phyloP scores from a whole-genome alignment of 1,140 invertebrate genomes.

The Pseudoatta argentina region DNA sequence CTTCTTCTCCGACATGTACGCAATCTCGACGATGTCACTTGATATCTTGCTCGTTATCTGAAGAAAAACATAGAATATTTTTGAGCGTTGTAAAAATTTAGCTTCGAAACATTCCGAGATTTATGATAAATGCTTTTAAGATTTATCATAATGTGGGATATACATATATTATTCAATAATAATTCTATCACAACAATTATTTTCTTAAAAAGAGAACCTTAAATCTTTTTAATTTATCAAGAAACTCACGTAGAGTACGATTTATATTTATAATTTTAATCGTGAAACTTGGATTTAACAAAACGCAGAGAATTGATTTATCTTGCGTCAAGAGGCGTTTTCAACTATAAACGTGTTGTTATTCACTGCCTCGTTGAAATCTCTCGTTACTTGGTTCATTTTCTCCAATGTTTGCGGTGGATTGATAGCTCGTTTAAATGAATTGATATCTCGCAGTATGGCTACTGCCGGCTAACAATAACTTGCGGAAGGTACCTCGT shows the following conservation, averaged over 20 bases:
- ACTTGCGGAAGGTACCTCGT: conserved; percentile 50
- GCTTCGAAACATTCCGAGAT: neutral
- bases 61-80: neutral
- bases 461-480: conserved; percentile 43
- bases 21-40: conserved; percentile 1
- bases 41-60: neutral
- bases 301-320: conserved; percentile 19
- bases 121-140: neutral
- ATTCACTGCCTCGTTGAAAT: conserved; percentile 44
- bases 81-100: neutral
- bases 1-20: neutral
- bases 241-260: neutral
- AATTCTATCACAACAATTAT: neutral
- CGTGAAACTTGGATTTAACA: neutral
- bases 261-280: neutral
- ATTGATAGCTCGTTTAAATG: conserved; percentile 53
- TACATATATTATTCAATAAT: neutral
- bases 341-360: conserved; percentile 6
- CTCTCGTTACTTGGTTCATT: conserved; percentile 21
- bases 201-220: neutral
- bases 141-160: neutral
- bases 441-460: conserved; percentile 50
- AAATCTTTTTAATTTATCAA: neutral
- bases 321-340: neutral
- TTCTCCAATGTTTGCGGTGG: neutral